phyloP scores from a whole-genome alignment of 2,888 invertebrate species.

The Caenorhabditis zanzibari region DNA sequence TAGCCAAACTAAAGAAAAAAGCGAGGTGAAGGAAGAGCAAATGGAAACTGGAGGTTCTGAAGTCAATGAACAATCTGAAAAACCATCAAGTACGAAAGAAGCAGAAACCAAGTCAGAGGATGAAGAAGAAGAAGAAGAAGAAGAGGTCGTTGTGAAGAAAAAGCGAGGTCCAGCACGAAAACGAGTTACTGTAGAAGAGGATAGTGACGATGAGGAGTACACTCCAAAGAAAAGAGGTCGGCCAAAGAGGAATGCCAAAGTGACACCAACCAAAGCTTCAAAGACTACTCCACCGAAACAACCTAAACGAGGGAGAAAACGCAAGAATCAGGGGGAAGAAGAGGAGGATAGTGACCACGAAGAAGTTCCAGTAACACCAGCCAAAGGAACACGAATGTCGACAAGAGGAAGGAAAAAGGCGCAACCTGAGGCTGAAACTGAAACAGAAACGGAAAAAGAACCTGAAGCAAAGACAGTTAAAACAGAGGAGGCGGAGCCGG shows the following conservation, averaged over 20 bases:
- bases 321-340: not conserved
- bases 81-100: not conserved
- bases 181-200: not conserved
- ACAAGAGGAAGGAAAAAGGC: conserved; percentile 5
- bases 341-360: not conserved
- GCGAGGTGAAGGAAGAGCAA: too few species aligned
- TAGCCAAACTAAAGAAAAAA: too few species aligned
- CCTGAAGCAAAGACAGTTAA: not conserved
- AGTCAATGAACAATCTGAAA: too few species aligned
- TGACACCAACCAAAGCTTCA: not conserved
- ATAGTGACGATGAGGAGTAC: conserved; percentile 41
- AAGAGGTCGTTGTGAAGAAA: not conserved
- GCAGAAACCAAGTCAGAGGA: not conserved
- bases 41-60: too few species aligned
- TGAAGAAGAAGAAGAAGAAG: not conserved
- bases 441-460: not conserved
- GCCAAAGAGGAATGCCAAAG: not conserved
- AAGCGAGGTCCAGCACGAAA: not conserved
- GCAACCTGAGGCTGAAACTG: not conserved
- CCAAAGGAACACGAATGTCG: not conserved
- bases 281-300: not conserved
- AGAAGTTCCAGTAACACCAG: not conserved
- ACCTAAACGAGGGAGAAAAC: conserved; percentile 1
- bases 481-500: conserved; percentile 27
- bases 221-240: conserved; percentile 14